Evolutionary conservation across 2,888 invertebrate species (phyloP), one percentile per base, ranked within the genome.

Genomic region (Caenorhabditis becei): DNA sequence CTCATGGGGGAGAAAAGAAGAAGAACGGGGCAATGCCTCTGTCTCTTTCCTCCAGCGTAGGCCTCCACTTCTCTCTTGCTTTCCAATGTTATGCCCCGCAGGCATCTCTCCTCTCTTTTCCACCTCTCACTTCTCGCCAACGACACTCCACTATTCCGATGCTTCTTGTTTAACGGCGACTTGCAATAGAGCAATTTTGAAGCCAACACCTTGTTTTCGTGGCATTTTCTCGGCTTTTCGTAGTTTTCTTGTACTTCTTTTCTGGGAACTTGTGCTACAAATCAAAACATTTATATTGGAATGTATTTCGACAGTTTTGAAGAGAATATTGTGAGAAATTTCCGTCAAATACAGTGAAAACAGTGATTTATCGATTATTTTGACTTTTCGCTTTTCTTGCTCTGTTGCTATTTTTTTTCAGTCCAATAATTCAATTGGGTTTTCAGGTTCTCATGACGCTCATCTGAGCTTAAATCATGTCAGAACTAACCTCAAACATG

Each of bases 401-500:
- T 32, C 10, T 32, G 5, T 14, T 41, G 14, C n/a, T 41, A 10
- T 10, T 18, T 18, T 20, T 18, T n/a, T 47, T 10, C 3, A 5
- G n/a, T 47, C 18, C n/a, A 18, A 18, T 3, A n/a, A 1, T 18
- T 18, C 11, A 18, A 3, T 18, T n/a, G 4, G 2, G 5, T 47
- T 47, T 18, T 2, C 2, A 18, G 18, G 3, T 47, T 10, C 2
- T 3, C 2, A 47, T 18, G 47, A 18, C 18, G 20, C 4, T 1
- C 10, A 18, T 10, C 2, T 47, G 18, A 47, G 3, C 10, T 5
- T 3, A 4, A 2, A 18, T n/a, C 4, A 47, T 47, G 47, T 47
- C 47, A 7, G 47, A 47, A 47, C 20, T 18, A n/a, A 47, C 47
- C 47, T 47, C 47, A 47, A 47, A 47, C 10, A 47, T 47, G n/a